phyloP scores from a whole-genome alignment of 2,888 invertebrate genomes.

The Philhelius pedissequus region DNA sequence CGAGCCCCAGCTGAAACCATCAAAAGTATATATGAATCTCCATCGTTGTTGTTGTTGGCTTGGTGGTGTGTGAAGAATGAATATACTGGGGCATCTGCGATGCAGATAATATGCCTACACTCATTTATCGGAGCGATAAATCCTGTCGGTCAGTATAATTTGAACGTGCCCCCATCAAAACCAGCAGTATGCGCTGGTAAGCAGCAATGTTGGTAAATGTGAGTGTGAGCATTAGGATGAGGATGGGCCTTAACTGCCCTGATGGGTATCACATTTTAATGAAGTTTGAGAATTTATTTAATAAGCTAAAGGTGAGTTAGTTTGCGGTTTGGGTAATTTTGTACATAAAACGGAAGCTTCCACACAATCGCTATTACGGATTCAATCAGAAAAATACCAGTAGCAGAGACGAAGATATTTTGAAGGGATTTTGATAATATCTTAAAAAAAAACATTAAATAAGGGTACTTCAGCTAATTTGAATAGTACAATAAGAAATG shows the following conservation, averaged over 20 bases:
- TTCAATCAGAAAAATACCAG: slow-evolving; percentile 34
- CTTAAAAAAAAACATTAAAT: no score
- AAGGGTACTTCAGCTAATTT: no score
- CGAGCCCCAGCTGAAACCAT: background rate
- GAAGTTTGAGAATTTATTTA: slow-evolving; percentile 58
- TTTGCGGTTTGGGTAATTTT: slow-evolving; percentile 45
- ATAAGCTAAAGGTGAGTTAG: slow-evolving; percentile 44
- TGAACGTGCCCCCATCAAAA: slow-evolving; percentile 61
- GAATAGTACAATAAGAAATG: no score
- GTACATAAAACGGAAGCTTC: slow-evolving; percentile 33
- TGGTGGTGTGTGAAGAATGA: slow-evolving; percentile 1
- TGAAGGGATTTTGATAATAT: background rate
- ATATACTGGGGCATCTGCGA: background rate
- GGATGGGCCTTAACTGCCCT: slow-evolving; percentile 33
- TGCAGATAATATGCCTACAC: slow-evolving; percentile 51
- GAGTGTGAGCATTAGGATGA: slow-evolving; percentile 4
- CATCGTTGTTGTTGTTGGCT: background rate
- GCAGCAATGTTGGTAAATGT: background rate
- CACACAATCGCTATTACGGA: background rate
- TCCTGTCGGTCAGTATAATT: slow-evolving; percentile 58
- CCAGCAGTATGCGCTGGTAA: background rate
- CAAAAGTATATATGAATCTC: slow-evolving; percentile 15
- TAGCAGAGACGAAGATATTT: background rate
- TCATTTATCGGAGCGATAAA: slow-evolving; percentile 63
- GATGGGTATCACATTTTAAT: slow-evolving; percentile 63